phyloP scores from a whole-genome alignment of 2,888 invertebrate genomes.

The Blastobasis adustella region DNA sequence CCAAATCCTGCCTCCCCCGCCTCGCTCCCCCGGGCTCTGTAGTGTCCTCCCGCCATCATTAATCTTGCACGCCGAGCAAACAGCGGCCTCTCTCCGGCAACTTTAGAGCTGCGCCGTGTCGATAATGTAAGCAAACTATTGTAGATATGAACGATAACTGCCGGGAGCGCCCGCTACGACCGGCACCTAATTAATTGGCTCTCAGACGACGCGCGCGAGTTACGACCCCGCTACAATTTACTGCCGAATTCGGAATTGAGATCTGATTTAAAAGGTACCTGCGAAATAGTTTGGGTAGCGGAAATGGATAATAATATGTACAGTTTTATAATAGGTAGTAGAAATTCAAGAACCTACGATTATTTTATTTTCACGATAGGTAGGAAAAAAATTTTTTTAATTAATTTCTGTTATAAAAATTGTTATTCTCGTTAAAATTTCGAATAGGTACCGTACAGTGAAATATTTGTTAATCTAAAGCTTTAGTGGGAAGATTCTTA shows the following conservation, averaged over 20 bases:
- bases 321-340: too few species aligned
- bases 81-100: constrained; percentile 39
- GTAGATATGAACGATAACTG: constrained; percentile 34
- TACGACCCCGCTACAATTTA: constrained; percentile 17
- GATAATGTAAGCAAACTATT: constrained; percentile 45
- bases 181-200: constrained; percentile 31
- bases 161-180: constrained; percentile 8
- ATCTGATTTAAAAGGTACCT: neutral
- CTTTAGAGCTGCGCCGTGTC: constrained; percentile 47
- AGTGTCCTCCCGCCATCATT: constrained; percentile 57
- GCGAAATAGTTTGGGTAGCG: neutral
- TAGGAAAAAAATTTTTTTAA: too few species aligned
- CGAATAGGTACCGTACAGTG: too few species aligned
- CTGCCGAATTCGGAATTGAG: constrained; percentile 10
- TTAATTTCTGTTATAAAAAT: too few species aligned
- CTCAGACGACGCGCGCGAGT: constrained; percentile 18
- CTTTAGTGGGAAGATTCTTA: too few species aligned
- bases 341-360: too few species aligned
- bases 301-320: too few species aligned
- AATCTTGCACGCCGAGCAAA: constrained; percentile 63
- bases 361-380: too few species aligned
- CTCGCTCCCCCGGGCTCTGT: constrained; percentile 24
- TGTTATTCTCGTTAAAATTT: too few species aligned
- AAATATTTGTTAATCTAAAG: too few species aligned
- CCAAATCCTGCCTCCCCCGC: constrained; percentile 27